These are phyloP conservation scores for Tyto alba DNA, from an alignment of 2,113 vertebrate genomes.

Conservation along the genomic window DNA sequence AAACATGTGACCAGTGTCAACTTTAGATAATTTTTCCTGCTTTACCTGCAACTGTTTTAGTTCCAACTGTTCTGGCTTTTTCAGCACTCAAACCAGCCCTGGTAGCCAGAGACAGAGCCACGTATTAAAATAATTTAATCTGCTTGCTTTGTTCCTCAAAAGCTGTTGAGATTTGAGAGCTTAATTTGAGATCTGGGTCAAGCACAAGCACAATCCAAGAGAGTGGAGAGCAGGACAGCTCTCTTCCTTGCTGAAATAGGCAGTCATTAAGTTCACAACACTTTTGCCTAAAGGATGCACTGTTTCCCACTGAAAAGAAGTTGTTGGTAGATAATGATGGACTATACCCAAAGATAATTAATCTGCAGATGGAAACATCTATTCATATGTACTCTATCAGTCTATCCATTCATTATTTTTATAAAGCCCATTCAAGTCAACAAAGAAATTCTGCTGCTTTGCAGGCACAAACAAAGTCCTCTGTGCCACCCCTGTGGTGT, in stretches of 20 bases:
- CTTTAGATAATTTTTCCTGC: background rate
- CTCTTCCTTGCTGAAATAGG: background rate
- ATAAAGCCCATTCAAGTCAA: background rate
- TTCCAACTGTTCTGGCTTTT: background rate
- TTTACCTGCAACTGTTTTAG: background rate
- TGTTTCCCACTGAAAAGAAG: background rate
- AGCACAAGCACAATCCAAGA: background rate
- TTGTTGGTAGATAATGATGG: background rate
- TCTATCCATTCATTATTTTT: background rate
- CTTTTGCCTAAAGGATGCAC: background rate
- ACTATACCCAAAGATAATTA: background rate
- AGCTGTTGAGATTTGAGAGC: background rate
- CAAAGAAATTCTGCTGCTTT: background rate
- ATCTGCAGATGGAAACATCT: background rate
- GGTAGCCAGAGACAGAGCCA: background rate
- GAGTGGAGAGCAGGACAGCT: background rate
- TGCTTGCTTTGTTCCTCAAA: background rate
- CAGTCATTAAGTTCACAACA: background rate
- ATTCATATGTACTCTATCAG: background rate
- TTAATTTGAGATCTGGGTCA: background rate
- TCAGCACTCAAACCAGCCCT: background rate
- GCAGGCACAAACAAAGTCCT: background rate
- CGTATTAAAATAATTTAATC: background rate
- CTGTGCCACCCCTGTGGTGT: background rate
- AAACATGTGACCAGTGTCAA: background rate